These are phyloP conservation scores for Riparia riparia DNA, from an alignment of 2,113 vertebrate species.

Conservation along the genomic window DNA sequence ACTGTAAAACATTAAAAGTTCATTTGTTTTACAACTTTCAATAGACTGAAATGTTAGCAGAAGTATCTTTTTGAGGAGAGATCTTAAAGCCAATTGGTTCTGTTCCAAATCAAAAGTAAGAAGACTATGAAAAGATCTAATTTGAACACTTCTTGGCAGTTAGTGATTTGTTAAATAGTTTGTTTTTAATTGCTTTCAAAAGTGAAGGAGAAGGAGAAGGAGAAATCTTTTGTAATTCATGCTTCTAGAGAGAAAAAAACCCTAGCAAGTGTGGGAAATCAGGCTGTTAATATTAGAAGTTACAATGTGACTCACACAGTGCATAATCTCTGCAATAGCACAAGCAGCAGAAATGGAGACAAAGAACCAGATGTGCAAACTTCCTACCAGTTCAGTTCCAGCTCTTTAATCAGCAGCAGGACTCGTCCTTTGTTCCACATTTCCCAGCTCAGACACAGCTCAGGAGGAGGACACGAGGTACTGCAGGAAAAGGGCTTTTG, in stretches of 20 bases:
- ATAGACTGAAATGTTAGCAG: not conserved
- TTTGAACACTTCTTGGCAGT: constrained; percentile 25
- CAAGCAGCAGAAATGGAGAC: not conserved
- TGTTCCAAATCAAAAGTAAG: constrained; percentile 11
- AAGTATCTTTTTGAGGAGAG: not conserved
- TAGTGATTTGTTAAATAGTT: constrained; percentile 35
- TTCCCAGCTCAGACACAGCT: not conserved
- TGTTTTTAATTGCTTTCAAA: constrained; percentile 31
- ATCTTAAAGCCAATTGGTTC: not conserved
- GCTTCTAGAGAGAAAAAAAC: not conserved
- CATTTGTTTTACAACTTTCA: not conserved
- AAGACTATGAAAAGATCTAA: not conserved
- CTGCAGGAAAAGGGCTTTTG: not conserved
- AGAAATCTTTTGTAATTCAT: constrained; percentile 31
- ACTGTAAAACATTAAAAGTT: not conserved
- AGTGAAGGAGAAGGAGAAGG: constrained; percentile 1
- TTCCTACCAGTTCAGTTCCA: constrained; percentile 35
- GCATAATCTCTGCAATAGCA: not conserved
- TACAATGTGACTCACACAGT: constrained; percentile 21
- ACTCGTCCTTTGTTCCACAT: not conserved
- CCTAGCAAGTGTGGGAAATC: not conserved
- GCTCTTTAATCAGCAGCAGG: constrained; percentile 35
- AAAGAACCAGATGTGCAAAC: constrained; percentile 64
- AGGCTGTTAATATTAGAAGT: constrained; percentile 51
- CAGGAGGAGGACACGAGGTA: not conserved